Conservation (phyloP, 2,797 vertebrate species). For the Fistularia commersonii region DNA sequence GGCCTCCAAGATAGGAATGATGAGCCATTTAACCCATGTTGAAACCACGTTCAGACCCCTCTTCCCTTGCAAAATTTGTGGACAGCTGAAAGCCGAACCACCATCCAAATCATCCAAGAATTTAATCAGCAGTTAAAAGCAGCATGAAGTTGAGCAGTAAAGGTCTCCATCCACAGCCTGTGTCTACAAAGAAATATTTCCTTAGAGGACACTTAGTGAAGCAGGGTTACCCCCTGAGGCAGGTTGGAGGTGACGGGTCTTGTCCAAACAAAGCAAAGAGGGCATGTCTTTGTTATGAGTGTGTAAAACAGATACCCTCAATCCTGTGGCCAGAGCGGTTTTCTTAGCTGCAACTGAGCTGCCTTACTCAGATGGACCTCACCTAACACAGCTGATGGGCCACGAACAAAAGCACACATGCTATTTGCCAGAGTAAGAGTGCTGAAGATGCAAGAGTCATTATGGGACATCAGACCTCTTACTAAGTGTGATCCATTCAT, state of each 20-base stretch:
- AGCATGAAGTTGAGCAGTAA: neutral
- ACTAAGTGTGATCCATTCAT: constrained; percentile 36
- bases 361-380: constrained; percentile 46
- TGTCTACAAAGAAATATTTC: constrained; percentile 16
- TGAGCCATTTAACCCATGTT: too few species aligned
- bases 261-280: constrained; percentile 38
- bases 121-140: neutral
- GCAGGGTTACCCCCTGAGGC: constrained; percentile 30
- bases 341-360: constrained; percentile 51
- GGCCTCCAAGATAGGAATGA: too few species aligned
- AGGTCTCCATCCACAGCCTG: constrained; percentile 7
- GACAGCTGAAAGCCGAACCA: too few species aligned
- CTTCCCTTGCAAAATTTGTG: too few species aligned
- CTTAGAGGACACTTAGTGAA: neutral
- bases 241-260: constrained; percentile 21
- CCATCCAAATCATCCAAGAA: too few species aligned
- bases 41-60: too few species aligned
- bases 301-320: constrained; percentile 30
- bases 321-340: constrained; percentile 24
- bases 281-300: constrained; percentile 26
- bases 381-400: constrained; percentile 54
- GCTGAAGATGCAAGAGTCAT: constrained; percentile 21
- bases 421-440: constrained; percentile 54
- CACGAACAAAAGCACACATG: constrained; percentile 58
- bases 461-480: constrained; percentile 34